Evolutionary conservation across 1,140 invertebrate species (phyloP), one percentile per base, ranked within the genome.

Genomic region (Cydia strobilella): DNA sequence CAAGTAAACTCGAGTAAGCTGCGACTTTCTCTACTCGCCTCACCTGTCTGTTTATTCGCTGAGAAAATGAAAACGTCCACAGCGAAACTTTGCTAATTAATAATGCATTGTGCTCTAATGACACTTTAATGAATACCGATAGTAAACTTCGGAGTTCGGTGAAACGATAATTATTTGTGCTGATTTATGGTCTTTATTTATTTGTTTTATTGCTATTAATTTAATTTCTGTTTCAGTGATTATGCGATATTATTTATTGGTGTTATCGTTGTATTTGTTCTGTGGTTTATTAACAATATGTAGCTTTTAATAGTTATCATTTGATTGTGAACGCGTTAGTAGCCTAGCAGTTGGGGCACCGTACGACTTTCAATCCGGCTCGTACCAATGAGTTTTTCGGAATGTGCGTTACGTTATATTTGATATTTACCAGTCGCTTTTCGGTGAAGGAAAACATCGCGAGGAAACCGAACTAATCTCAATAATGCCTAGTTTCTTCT

Each of bases 51-150:
- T 80, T 82, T 80, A 77, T 79, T 82, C 76, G 73, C 39, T 77
- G 76, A 77, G 75, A 79, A 79, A 81, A 81, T 79, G 80, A 78
- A 79, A 76, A 73, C 62, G 74, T 69, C 31, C 31, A 39, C 31
- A n/a, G 65, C 66, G 72, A 59, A 82, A 82, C 74, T 82, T 82
- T 74, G 12, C 76, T 73, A 82, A 82, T 82, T 80, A 79, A 82
- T 82, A 79, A 80, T 80, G 74, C 74, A 74, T 77, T 80, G 77
- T 77, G 45, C 31, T 77, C 76, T 79, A 79, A 82, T 76, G 81
- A 78, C 77, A 77, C 73, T 82, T 79, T 77, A 82, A 82, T 82
- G 79, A 77, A 78, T 75, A 74, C 48, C 62, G 65, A 76, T 48
- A 23, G 72, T 69, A 7, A 66, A 31, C 27, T 66, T 66, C 63